These are phyloP conservation scores for Myiagra hebetior DNA, from an alignment of 2,113 vertebrate species.

Conservation along the genomic window DNA sequence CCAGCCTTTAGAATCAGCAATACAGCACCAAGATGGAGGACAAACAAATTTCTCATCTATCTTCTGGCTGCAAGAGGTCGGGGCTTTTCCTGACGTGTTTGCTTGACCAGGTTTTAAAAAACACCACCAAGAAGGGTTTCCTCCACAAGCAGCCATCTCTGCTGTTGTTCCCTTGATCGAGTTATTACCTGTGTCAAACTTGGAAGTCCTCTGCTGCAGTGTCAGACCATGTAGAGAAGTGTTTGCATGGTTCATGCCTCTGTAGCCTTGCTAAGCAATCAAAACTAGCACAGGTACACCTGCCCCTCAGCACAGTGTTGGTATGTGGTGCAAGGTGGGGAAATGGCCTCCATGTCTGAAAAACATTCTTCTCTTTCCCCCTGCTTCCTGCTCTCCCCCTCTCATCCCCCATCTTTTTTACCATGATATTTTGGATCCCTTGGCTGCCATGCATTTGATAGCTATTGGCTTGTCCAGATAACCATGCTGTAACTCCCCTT, in stretches of 20 bases:
- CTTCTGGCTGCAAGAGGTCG: neutral
- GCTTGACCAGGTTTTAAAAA: neutral
- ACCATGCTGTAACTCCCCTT: neutral
- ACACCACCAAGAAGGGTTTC: neutral
- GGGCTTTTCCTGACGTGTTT: neutral
- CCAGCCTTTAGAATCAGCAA: neutral
- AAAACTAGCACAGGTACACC: neutral
- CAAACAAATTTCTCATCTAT: neutral
- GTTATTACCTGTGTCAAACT: neutral
- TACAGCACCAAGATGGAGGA: rapidly evolving
- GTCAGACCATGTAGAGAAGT: neutral
- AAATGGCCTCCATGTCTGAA: neutral
- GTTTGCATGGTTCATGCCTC: neutral
- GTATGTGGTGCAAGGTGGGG: neutral
- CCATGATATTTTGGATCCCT: neutral
- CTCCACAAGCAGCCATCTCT: neutral
- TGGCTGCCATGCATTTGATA: neutral
- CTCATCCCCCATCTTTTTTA: neutral
- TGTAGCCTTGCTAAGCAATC: neutral
- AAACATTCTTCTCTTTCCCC: neutral
- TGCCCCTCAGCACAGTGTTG: neutral
- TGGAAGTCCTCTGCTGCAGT: neutral
- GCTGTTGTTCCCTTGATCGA: neutral
- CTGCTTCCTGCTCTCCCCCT: too few relatives aligned
- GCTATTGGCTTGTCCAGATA: neutral